Percentiles rank a stretch among this genome's conserved stretches.
Conservation (phyloP, 2,888 invertebrate species). For the Oligia fasciuncula region DNA sequence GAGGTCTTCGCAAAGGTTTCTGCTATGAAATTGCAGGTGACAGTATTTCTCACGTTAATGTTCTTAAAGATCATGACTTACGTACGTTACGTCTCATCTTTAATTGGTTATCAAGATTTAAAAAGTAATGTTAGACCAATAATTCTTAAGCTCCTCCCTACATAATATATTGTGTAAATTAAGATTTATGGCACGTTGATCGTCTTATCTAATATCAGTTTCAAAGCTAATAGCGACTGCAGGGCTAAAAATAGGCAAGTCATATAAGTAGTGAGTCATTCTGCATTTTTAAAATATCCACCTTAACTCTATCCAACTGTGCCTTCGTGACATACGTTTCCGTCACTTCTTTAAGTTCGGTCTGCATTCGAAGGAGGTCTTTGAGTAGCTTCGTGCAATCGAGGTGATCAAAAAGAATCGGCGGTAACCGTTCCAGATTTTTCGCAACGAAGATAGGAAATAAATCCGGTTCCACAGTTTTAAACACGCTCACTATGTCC, state of each 20-base stretch:
- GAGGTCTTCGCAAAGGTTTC: neutral
- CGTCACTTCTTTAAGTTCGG: too few relatives aligned
- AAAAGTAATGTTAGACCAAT: neutral
- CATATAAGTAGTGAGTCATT: too few relatives aligned
- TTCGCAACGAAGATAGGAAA: too few relatives aligned
- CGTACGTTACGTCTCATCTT: neutral
- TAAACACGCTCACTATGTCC: too few relatives aligned
- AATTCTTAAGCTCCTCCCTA: slow-evolving; percentile 3
- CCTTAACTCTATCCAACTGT: too few relatives aligned
- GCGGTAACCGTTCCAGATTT: too few relatives aligned
- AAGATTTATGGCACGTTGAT: neutral
- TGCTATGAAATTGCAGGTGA: neutral
- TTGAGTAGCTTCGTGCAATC: too few relatives aligned
- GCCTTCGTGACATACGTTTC: too few relatives aligned
- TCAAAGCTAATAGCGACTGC: neutral
- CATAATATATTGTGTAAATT: slow-evolving; percentile 13
- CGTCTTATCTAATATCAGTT: slow-evolving; percentile 23
- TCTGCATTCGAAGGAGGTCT: too few relatives aligned
- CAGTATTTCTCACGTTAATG: neutral
- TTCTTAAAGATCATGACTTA: neutral
- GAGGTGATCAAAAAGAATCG: too few relatives aligned
- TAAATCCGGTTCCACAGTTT: too few relatives aligned
- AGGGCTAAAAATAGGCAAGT: neutral
- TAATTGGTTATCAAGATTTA: neutral
- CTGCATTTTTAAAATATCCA: too few relatives aligned